Conservation (phyloP, 2,113 vertebrate genomes). For the Steatornis caripensis region DNA sequence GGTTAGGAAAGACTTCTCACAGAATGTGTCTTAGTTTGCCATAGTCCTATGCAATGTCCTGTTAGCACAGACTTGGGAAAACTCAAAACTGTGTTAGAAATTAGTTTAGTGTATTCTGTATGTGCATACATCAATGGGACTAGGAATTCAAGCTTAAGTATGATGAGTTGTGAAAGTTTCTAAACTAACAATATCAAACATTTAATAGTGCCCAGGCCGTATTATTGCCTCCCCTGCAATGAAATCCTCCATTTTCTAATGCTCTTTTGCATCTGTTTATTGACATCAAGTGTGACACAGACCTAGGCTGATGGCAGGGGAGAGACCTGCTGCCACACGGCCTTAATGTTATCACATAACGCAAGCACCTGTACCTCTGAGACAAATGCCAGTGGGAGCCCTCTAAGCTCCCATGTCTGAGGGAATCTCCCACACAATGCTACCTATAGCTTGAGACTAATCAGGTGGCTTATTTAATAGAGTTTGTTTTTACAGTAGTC, state of each 20-base stretch:
- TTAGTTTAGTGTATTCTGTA: neutral
- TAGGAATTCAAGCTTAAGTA: neutral
- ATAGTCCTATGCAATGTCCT: neutral
- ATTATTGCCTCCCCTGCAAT: neutral
- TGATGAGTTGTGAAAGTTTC: neutral
- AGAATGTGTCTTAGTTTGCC: neutral
- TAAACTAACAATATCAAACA: neutral
- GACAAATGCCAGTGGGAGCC: neutral
- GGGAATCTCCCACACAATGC: neutral
- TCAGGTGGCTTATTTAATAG: neutral
- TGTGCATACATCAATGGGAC: neutral
- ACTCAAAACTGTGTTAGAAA: neutral
- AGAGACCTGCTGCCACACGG: neutral
- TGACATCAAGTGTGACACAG: neutral
- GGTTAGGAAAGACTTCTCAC: neutral
- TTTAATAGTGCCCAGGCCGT: neutral
- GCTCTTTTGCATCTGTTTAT: neutral
- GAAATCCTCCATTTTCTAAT: neutral
- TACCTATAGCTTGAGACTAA: neutral
- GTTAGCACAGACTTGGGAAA: neutral
- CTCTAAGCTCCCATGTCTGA: neutral
- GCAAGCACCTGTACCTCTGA: accelerated
- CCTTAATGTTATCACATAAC: neutral
- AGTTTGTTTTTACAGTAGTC: neutral
- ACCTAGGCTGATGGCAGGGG: neutral